Evolutionary conservation across 2,888 invertebrate species (phyloP).

Genomic region (Myathropa florea): DNA sequence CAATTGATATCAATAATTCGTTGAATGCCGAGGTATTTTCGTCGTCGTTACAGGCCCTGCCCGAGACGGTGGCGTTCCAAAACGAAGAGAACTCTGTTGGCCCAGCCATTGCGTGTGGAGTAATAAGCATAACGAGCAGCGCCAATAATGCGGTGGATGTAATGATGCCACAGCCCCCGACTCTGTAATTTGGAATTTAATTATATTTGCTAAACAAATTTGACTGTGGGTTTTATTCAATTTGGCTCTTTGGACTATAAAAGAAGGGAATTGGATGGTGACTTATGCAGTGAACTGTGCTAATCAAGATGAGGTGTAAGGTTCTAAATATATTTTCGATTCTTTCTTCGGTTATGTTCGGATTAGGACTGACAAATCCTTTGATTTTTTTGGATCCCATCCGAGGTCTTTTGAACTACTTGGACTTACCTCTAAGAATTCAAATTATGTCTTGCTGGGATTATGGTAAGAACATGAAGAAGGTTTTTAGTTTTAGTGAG

Average conservation of each 20-base stretch:
- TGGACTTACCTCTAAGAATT: slow-evolving; percentile 59
- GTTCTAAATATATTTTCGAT: neutral
- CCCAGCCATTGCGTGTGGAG: slow-evolving; percentile 78
- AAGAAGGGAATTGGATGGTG: neutral
- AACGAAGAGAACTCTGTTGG: slow-evolving; percentile 80
- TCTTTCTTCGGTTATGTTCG: neutral
- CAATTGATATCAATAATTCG: slow-evolving; percentile 79
- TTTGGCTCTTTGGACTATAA: slow-evolving; percentile 27
- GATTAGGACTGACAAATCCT: neutral
- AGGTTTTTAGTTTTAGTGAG: neutral
- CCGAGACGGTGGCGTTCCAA: slow-evolving; percentile 77
- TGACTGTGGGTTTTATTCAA: slow-evolving; percentile 40
- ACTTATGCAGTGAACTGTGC: neutral
- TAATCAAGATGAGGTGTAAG: slow-evolving; percentile 6
- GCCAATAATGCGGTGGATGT: slow-evolving; percentile 59
- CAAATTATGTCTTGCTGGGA: slow-evolving; percentile 72
- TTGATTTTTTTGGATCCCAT: slow-evolving; percentile 61
- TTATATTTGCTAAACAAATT: slow-evolving; percentile 63
- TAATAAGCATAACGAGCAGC: slow-evolving; percentile 77
- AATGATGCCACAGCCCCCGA: slow-evolving; percentile 53
- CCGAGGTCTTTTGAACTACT: slow-evolving; percentile 40
- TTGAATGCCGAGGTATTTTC: slow-evolving; percentile 79
- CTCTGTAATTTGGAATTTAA: slow-evolving; percentile 50
- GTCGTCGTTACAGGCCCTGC: slow-evolving; percentile 74
- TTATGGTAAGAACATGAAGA: slow-evolving; percentile 49